A percentile compares a stretch with the other conserved stretches of the same genome.
Conservation (phyloP, 2,113 vertebrate genomes). For the Emydocephalus ijimae region DNA sequence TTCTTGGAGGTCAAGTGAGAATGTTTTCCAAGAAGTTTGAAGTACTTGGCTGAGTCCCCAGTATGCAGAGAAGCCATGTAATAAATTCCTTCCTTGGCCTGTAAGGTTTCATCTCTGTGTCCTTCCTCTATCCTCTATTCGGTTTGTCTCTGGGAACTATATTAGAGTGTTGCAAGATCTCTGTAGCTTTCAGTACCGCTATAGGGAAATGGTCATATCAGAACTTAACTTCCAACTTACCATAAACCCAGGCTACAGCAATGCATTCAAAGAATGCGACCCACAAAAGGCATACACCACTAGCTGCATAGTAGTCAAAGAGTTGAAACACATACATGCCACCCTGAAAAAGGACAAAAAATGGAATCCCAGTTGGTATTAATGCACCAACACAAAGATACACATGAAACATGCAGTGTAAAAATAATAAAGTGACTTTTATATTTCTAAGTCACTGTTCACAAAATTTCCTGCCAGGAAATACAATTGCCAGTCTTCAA, state of each 20-base stretch:
- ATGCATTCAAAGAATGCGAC: slow-evolving; percentile 99
- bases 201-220: not conserved
- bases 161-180: not conserved
- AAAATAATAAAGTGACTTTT: slow-evolving; percentile 13
- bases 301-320: slow-evolving; percentile 99
- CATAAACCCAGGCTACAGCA: slow-evolving; percentile 99
- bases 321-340: slow-evolving; percentile 99
- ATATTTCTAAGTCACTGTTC: not conserved
- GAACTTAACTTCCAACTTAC: slow-evolving; percentile 71
- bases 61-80: not conserved
- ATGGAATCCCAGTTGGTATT: not conserved
- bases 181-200: not conserved
- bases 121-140: not conserved
- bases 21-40: not conserved
- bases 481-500: slow-evolving; percentile 9
- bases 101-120: not conserved
- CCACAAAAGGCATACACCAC: slow-evolving; percentile 99
- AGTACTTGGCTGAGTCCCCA: not conserved
- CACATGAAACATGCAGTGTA: not conserved
- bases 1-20: not conserved
- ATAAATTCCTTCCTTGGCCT: not conserved
- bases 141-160: not conserved
- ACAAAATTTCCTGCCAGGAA: slow-evolving; percentile 9
- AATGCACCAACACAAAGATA: not conserved
- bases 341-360: slow-evolving; percentile 74